These are phyloP conservation scores for Ooceraea biroi DNA, from an alignment of 1,140 invertebrate genomes.

Conservation along the genomic window DNA sequence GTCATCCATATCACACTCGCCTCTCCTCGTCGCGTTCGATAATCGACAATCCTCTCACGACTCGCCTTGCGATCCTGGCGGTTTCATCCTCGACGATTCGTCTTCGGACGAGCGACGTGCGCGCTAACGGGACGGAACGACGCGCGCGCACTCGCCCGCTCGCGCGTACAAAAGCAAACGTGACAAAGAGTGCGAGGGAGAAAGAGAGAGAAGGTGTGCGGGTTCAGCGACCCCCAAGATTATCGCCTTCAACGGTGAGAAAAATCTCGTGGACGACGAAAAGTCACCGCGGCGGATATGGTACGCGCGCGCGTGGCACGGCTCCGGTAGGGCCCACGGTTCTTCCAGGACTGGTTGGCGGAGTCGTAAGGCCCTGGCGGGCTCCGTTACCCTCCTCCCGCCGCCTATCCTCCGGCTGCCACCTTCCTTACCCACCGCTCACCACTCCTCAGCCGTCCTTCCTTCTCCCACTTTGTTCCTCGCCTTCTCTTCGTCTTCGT, in stretches of 20 bases:
- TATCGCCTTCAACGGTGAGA: constrained; percentile 37
- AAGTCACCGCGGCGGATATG: constrained; percentile 54
- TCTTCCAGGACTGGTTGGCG: constrained; percentile 82
- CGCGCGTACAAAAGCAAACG: too few relatives aligned
- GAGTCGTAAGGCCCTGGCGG: constrained; percentile 79
- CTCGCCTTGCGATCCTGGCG: constrained; percentile 59
- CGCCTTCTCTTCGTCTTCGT: constrained; percentile 71
- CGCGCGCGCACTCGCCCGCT: neutral
- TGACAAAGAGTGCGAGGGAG: neutral
- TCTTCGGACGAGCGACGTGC: neutral
- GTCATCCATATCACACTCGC: constrained; percentile 57
- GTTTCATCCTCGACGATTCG: constrained; percentile 57
- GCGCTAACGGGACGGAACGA: constrained; percentile 39
- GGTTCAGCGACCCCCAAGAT: constrained; percentile 63
- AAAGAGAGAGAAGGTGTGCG: neutral
- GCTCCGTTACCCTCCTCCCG: constrained; percentile 80
- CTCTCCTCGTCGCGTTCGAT: constrained; percentile 27
- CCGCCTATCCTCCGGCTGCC: constrained; percentile 66
- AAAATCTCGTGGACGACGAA: constrained; percentile 66
- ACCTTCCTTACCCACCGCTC: constrained; percentile 55
- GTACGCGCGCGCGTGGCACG: constrained; percentile 57
- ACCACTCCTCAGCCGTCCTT: constrained; percentile 62
- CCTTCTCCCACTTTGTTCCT: constrained; percentile 70
- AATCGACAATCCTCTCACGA: constrained; percentile 51
- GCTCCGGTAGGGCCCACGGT: constrained; percentile 79